Percentiles rank a stretch among this genome's conserved stretches.
These are phyloP conservation scores for Harpalus rufipes DNA, from an alignment of 2,888 invertebrate species.

Conservation along the genomic window DNA sequence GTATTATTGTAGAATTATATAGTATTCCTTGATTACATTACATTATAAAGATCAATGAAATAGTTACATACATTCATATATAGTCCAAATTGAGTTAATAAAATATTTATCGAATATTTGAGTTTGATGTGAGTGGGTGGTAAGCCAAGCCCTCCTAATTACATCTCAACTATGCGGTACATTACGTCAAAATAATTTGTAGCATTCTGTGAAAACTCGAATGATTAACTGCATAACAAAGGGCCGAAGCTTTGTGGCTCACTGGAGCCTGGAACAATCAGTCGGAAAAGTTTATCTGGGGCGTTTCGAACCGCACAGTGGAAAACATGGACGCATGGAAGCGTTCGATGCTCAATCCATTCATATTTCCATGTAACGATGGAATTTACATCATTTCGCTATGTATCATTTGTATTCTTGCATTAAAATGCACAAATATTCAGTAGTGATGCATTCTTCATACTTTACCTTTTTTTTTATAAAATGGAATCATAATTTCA, in stretches of 20 bases:
- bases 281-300: not conserved
- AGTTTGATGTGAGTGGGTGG: not conserved
- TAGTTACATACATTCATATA: not conserved
- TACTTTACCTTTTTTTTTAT: too few species aligned
- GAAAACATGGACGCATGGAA: not conserved
- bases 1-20: too few species aligned
- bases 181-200: slow-evolving; percentile 42
- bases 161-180: slow-evolving; percentile 18
- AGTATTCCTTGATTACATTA: too few species aligned
- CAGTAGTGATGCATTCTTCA: not conserved
- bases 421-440: not conserved
- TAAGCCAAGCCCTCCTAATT: not conserved
- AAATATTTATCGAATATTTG: not conserved
- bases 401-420: not conserved
- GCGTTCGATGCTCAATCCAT: slow-evolving; percentile 3
- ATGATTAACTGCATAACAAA: slow-evolving; percentile 50
- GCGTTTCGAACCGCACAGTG: not conserved
- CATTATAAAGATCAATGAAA: too few species aligned
- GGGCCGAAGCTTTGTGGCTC: not conserved
- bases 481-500: not conserved
- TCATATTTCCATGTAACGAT: slow-evolving; percentile 28
- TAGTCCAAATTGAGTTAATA: not conserved
- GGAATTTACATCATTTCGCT: slow-evolving; percentile 11
- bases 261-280: not conserved
- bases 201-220: slow-evolving; percentile 35